Conservation (phyloP, 2,888 invertebrate species). For the Drosophila rubida region DNA sequence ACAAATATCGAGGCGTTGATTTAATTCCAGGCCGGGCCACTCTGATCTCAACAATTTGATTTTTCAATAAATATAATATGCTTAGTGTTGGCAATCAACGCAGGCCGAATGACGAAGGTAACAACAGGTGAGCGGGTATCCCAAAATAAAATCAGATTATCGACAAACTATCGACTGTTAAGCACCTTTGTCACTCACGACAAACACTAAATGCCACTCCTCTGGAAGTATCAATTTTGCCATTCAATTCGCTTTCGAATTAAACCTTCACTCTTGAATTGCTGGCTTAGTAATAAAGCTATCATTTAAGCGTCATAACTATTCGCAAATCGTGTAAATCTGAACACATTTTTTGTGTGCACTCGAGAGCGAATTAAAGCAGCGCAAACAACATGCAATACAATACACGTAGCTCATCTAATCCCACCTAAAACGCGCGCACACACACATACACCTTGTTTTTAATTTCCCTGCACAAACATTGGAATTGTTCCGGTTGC, state of each 20-base stretch:
- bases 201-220: not conserved
- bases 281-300: conserved; percentile 1
- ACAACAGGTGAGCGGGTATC: not conserved
- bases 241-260: not conserved
- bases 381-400: conserved; percentile 39
- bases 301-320: conserved; percentile 3
- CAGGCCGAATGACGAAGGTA: not conserved
- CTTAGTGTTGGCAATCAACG: no score
- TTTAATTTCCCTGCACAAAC: conserved; percentile 72
- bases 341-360: not conserved
- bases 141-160: not conserved
- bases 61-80: conserved; percentile 5
- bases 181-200: not conserved
- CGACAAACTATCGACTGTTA: not conserved
- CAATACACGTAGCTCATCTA: conserved; percentile 24
- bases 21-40: conserved; percentile 19
- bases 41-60: conserved; percentile 1
- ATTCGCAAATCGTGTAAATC: conserved; percentile 12
- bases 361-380: conserved; percentile 33
- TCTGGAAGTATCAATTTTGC: not conserved
- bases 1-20: conserved; percentile 29
- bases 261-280: conserved; percentile 1
- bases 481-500: conserved; percentile 70
- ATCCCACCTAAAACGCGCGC: conserved; percentile 26
- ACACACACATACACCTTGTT: conserved; percentile 25